Percentiles rank a stretch among this genome's conserved stretches.
Evolutionary conservation across 2,797 vertebrate genomes (phyloP).

Genomic region (Hafferia zeledoni): DNA sequence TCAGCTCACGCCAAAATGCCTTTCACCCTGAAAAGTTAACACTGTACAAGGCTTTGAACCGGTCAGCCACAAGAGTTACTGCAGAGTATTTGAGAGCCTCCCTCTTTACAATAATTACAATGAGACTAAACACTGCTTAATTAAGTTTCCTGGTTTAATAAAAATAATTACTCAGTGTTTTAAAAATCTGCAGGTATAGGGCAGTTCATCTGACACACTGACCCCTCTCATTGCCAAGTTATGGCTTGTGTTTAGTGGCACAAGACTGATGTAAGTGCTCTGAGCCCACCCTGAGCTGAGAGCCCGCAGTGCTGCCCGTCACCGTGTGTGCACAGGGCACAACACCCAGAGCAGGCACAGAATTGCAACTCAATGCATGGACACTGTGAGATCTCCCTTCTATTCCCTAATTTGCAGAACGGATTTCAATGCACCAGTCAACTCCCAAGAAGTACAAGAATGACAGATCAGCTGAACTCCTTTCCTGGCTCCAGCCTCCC

Average conservation of each 20-base stretch:
- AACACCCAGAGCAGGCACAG: background rate
- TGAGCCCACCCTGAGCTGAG: background rate
- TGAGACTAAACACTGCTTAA: background rate
- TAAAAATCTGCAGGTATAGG: background rate
- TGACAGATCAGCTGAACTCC: background rate
- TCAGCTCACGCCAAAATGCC: background rate
- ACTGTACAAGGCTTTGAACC: background rate
- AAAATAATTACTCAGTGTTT: background rate
- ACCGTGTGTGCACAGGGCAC: accelerated
- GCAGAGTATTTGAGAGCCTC: background rate
- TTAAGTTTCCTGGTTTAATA: background rate
- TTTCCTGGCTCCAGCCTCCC: background rate
- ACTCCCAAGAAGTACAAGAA: accelerated
- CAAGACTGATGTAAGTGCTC: background rate
- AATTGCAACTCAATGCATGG: background rate
- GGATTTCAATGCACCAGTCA: background rate
- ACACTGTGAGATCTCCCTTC: background rate
- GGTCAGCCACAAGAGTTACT: background rate
- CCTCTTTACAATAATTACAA: background rate
- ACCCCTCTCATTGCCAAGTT: background rate
- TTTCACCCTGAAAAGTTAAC: background rate
- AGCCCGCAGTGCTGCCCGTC: background rate
- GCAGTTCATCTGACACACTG: background rate
- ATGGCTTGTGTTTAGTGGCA: background rate
- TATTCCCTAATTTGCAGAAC: background rate